Conservation (phyloP, 1,140 invertebrate species). For the Drosophila orosa region DNA sequence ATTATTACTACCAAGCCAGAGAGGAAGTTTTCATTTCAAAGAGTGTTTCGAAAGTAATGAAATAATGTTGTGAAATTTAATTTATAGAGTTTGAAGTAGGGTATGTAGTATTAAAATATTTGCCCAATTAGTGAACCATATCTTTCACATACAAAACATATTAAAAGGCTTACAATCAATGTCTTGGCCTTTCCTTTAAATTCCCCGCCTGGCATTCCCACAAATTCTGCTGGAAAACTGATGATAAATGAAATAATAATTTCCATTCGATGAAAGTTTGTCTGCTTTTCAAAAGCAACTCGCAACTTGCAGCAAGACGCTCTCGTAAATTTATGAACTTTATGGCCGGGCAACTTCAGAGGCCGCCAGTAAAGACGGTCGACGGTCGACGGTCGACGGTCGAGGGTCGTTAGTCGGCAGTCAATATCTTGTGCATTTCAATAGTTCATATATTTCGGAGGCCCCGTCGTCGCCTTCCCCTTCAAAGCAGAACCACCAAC, state of each 20-base stretch:
- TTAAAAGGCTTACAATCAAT: not conserved
- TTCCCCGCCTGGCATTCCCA: not conserved
- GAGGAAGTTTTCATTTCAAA: not conserved
- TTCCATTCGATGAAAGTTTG: slow-evolving; percentile 56
- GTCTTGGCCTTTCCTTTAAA: not conserved
- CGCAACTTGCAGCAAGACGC: slow-evolving; percentile 30
- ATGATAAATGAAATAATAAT: slow-evolving; percentile 55
- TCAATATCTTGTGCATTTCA: slow-evolving; percentile 72
- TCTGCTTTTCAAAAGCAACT: slow-evolving; percentile 33
- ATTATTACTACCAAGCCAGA: slow-evolving; percentile 18
- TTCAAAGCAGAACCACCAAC: slow-evolving; percentile 5
- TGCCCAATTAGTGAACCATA: not conserved
- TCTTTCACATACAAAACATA: not conserved
- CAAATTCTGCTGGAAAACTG: slow-evolving; percentile 27
- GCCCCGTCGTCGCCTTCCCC: slow-evolving; percentile 1
- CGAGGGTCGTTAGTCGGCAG: slow-evolving; percentile 48
- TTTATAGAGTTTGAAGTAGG: not conserved
- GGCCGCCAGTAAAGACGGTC: slow-evolving; percentile 22
- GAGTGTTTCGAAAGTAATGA: not conserved
- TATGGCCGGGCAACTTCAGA: slow-evolving; percentile 37
- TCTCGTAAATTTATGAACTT: slow-evolving; percentile 59
- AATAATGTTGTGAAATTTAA: not conserved
- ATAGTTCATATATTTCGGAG: slow-evolving; percentile 65
- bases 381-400: slow-evolving; percentile 31
- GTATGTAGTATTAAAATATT: not conserved